phyloP scores from a whole-genome alignment of 1,140 invertebrate species.

The Panagrolaimus sp. region DNA sequence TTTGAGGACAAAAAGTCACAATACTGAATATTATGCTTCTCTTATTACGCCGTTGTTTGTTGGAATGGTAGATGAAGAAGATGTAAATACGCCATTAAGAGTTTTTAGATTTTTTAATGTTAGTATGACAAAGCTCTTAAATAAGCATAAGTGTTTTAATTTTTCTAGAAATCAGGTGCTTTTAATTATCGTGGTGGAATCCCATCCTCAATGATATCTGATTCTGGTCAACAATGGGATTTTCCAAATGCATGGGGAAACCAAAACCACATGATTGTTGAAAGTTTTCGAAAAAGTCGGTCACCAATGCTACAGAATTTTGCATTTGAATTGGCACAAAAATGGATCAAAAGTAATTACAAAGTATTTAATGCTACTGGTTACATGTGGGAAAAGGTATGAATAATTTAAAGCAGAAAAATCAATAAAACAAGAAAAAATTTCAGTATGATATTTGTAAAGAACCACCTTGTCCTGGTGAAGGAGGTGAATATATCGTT shows the following conservation, averaged over 20 bases:
- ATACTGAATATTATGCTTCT: constrained; percentile 74
- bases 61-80: constrained; percentile 60
- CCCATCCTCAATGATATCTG: constrained; percentile 72
- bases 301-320: constrained; percentile 64
- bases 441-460: constrained; percentile 46
- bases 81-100: constrained; percentile 62
- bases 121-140: background rate
- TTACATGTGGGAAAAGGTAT: constrained; percentile 67
- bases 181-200: constrained; percentile 69
- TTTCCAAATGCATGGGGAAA: constrained; percentile 88
- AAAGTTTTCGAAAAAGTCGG: constrained; percentile 64
- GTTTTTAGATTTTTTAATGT: constrained; percentile 66
- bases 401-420: no score
- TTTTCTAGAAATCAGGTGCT: constrained; percentile 64
- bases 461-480: background rate
- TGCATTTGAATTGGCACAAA: constrained; percentile 70
- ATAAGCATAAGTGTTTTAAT: background rate
- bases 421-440: no score
- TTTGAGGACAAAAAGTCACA: constrained; percentile 65
- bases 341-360: constrained; percentile 77
- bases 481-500: constrained; percentile 24
- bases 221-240: constrained; percentile 84
- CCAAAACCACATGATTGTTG: constrained; percentile 73
- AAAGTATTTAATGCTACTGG: constrained; percentile 69
- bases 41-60: constrained; percentile 80